These are phyloP conservation scores for Butorides virescens DNA, from an alignment of 2,113 vertebrate species.

Conservation along the genomic window DNA sequence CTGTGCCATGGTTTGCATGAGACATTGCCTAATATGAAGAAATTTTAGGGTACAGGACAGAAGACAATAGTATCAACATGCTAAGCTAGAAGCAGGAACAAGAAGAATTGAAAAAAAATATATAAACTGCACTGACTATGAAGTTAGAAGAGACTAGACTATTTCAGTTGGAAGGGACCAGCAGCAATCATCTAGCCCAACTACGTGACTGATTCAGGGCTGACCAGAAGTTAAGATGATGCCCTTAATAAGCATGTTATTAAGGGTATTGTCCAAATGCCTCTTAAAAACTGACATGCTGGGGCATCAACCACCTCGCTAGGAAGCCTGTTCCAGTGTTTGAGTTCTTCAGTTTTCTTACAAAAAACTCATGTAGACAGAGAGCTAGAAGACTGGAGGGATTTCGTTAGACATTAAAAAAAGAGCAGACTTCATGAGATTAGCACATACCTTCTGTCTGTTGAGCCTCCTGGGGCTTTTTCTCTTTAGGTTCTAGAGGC, in stretches of 20 bases:
- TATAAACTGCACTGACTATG: background rate
- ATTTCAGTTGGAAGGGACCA: background rate
- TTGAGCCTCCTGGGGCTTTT: conserved; percentile 54
- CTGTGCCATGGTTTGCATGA: background rate
- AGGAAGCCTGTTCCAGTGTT: background rate
- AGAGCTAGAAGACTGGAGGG: background rate
- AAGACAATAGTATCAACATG: background rate
- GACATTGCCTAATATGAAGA: background rate
- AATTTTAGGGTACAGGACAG: background rate
- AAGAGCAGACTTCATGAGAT: background rate
- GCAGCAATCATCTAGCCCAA: background rate
- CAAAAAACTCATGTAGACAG: background rate
- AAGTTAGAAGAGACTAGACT: background rate
- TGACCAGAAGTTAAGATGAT: background rate
- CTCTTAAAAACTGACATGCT: background rate
- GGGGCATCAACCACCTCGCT: fast-evolving
- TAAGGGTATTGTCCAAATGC: background rate
- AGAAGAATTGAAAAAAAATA: background rate
- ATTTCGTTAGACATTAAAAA: background rate
- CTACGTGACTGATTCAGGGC: fast-evolving
- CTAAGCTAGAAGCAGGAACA: background rate
- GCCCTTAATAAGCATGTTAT: background rate
- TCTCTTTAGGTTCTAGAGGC: conserved; percentile 33
- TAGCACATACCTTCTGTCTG: conserved; percentile 60
- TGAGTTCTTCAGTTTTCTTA: background rate